Evolutionary conservation across 2,113 vertebrate species (phyloP), one percentile per base, ranked within the genome.

Genomic region (Chionomys nivalis): DNA sequence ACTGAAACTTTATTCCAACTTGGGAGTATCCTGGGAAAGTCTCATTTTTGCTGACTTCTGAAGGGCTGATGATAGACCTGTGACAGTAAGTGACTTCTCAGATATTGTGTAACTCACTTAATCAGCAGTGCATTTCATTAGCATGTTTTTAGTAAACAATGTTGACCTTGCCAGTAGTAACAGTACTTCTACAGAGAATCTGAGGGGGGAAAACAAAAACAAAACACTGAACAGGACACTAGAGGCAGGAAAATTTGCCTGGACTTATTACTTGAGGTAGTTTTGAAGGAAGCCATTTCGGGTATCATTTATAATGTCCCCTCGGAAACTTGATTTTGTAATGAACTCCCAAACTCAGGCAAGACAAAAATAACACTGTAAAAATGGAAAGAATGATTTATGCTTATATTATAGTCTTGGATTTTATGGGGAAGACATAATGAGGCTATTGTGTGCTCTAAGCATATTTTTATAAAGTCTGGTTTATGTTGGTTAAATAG

Each of bases 291-390:
- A 92, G 28, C 7, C 17, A 44, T 17, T 55, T 70, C 89, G 39
- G 75, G 23, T 61, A 86, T 61, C 79, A 39, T 72, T 89, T 49
- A 10, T 82, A 82, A 47, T 85, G 49, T 93, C 94, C 36, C 63
- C 70, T 93, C 36, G 47, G 39, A 90, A 96, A 95, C 58, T 83
- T 93, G 88, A 58, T 66, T 97, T 97, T 93, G 68, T 93, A 92
- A 93, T 86, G 52, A 95, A 21, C 63, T 96, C n/a, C n/a, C 26
- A 92, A 21, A 66, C 93, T 88, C 68, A 31, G 26, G 58, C 31
- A 95, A 86, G 86, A 91, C 61, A 95, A 91, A 96, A 96, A 81
- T 82, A 96, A 28, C 24, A 91, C 33, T 28, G 1, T 70, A 87
- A 63, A 61, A n/a, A 87, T 52, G n/a, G 63, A 82, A 85, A 92